Conservation (phyloP, 2,113 vertebrate genomes). For the Aramus guarauna region DNA sequence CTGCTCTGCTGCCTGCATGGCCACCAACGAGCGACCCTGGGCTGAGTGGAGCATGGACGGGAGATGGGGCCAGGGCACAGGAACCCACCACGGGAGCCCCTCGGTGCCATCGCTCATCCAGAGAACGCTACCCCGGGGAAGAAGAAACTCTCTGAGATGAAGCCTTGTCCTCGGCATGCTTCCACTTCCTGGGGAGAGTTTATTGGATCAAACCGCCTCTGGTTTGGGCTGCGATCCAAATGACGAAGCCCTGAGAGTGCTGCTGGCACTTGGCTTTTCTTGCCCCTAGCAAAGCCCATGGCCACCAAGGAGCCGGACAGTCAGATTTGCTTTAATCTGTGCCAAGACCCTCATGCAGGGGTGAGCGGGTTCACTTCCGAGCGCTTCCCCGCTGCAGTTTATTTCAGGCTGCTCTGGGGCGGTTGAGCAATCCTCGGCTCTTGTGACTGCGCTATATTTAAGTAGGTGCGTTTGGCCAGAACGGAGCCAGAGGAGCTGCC, state of each 20-base stretch:
- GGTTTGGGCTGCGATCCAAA: rapidly evolving
- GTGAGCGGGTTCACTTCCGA: neutral
- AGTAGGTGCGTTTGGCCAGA: neutral
- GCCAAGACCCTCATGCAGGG: neutral
- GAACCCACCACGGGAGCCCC: neutral
- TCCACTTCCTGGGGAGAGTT: neutral
- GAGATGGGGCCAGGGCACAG: neutral
- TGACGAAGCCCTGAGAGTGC: rapidly evolving
- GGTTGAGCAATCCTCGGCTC: neutral
- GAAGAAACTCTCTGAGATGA: neutral
- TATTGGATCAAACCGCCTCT: neutral
- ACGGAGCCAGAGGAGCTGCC: neutral
- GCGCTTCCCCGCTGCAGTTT: neutral
- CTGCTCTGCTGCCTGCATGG: neutral
- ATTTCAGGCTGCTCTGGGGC: neutral
- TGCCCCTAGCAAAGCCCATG: neutral
- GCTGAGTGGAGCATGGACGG: neutral
- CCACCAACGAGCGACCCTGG: rapidly evolving
- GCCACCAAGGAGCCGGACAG: neutral
- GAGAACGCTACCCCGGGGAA: neutral
- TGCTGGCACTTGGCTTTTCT: neutral
- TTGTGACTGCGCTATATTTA: neutral
- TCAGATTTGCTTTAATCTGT: neutral
- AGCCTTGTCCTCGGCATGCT: neutral
- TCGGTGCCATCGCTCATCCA: neutral